These are phyloP conservation scores for Trichomalopsis sarcophagae DNA, from an alignment of 1,140 invertebrate genomes.

Conservation along the genomic window DNA sequence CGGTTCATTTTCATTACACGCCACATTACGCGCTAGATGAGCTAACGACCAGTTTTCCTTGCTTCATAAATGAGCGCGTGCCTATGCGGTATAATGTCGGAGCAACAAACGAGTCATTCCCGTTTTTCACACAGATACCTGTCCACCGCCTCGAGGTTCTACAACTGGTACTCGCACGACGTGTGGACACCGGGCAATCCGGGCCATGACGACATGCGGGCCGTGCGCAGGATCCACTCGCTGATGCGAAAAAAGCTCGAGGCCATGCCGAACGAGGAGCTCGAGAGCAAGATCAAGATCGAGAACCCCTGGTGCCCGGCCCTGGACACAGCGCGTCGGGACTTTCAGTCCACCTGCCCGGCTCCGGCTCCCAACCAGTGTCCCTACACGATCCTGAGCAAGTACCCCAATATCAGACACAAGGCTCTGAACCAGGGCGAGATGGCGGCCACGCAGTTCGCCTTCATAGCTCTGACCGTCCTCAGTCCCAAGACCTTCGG, in stretches of 20 bases:
- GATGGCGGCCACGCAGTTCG: slow-evolving; percentile 86
- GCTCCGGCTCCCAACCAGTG: slow-evolving; percentile 57
- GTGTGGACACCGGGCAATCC: slow-evolving; percentile 69
- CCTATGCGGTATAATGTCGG: background rate
- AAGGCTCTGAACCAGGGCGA: slow-evolving; percentile 80
- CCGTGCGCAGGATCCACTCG: slow-evolving; percentile 72
- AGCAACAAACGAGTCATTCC: background rate
- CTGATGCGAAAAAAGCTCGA: slow-evolving; percentile 65
- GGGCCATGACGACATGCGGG: slow-evolving; percentile 70
- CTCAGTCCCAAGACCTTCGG: slow-evolving; percentile 80
- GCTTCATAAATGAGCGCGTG: too few species aligned
- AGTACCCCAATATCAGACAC: slow-evolving; percentile 72
- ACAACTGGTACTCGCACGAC: slow-evolving; percentile 75
- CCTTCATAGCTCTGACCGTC: slow-evolving; percentile 85
- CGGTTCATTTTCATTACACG: too few species aligned
- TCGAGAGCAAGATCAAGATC: slow-evolving; percentile 56
- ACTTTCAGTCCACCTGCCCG: slow-evolving; percentile 57
- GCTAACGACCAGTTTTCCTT: too few species aligned
- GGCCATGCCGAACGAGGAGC: slow-evolving; percentile 49
- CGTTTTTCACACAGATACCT: slow-evolving; percentile 68
- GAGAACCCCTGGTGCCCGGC: slow-evolving; percentile 74
- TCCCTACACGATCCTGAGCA: slow-evolving; percentile 71
- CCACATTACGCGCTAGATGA: too few species aligned
- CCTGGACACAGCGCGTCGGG: slow-evolving; percentile 44
- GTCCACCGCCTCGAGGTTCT: slow-evolving; percentile 70